phyloP scores from a whole-genome alignment of 2,113 vertebrate genomes.

The Cranoglanis bouderius region DNA sequence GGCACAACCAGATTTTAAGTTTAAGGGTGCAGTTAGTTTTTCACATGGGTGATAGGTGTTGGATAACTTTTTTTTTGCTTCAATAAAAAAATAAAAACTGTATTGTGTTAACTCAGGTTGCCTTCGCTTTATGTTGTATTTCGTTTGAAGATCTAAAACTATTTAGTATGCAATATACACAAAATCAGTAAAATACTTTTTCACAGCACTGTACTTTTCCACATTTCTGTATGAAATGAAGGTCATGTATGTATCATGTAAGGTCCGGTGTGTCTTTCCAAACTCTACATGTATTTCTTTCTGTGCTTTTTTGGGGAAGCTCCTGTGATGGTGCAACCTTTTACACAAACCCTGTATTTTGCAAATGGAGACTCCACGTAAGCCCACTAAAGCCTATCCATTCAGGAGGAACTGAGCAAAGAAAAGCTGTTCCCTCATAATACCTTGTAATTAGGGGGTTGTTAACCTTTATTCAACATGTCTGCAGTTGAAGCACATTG shows the following conservation, averaged over 20 bases:
- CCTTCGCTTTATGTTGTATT: too few relatives aligned
- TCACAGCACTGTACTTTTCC: not conserved
- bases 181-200: too few relatives aligned
- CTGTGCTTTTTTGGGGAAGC: not conserved
- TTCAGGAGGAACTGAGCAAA: not conserved
- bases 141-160: too few relatives aligned
- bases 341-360: not conserved
- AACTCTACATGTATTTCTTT: not conserved
- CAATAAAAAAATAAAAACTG: too few relatives aligned
- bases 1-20: too few relatives aligned
- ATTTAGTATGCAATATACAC: too few relatives aligned
- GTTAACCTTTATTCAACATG: conserved; percentile 7
- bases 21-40: too few relatives aligned
- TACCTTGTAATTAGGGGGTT: not conserved
- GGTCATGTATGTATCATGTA: not conserved
- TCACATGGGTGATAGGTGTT: too few relatives aligned
- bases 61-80: too few relatives aligned
- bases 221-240: not conserved
- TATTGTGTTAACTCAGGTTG: too few relatives aligned
- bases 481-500: not conserved
- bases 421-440: not conserved
- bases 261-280: not conserved
- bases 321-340: not conserved
- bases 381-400: not conserved
- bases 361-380: not conserved